phyloP scores from a whole-genome alignment of 37 sponge, comb jelly and placozoan species.

The Theonella swinhoei region DNA sequence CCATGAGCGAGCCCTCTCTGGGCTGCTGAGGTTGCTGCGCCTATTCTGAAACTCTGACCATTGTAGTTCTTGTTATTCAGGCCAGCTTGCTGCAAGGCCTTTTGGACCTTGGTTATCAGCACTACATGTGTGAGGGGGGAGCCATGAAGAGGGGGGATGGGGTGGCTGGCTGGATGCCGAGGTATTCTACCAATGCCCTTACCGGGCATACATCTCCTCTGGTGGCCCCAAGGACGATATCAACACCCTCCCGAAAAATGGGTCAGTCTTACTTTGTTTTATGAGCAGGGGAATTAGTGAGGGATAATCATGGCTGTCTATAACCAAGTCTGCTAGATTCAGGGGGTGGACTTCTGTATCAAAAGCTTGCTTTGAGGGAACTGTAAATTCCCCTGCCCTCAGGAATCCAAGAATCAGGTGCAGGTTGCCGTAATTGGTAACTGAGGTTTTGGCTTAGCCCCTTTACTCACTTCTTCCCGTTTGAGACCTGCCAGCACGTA shows the following conservation, averaged over 20 bases:
- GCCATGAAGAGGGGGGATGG: too few relatives aligned
- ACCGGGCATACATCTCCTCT: slow-evolving; percentile 1
- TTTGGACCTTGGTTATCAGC: too few relatives aligned
- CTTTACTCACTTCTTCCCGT: neutral
- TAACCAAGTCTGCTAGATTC: neutral
- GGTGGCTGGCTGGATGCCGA: too few relatives aligned
- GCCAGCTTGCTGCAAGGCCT: too few relatives aligned
- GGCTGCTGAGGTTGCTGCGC: too few relatives aligned
- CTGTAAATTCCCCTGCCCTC: too few relatives aligned
- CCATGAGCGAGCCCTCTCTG: too few relatives aligned
- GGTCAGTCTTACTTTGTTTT: slow-evolving; percentile 29
- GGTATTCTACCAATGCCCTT: slow-evolving; percentile 1
- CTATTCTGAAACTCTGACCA: too few relatives aligned
- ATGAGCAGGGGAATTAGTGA: neutral
- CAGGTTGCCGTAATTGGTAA: neutral
- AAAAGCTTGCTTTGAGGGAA: neutral
- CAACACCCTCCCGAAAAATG: slow-evolving; percentile 3
- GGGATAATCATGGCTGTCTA: neutral
- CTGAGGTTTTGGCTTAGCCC: too few relatives aligned
- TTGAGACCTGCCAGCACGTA: neutral
- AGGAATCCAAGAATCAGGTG: neutral
- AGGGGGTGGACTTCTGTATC: neutral
- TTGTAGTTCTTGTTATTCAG: too few relatives aligned
- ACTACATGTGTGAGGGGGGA: too few relatives aligned
- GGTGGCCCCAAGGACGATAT: neutral